Evolutionary conservation across 2,797 vertebrate genomes (phyloP).

Genomic region (Manis crassicaudata): DNA sequence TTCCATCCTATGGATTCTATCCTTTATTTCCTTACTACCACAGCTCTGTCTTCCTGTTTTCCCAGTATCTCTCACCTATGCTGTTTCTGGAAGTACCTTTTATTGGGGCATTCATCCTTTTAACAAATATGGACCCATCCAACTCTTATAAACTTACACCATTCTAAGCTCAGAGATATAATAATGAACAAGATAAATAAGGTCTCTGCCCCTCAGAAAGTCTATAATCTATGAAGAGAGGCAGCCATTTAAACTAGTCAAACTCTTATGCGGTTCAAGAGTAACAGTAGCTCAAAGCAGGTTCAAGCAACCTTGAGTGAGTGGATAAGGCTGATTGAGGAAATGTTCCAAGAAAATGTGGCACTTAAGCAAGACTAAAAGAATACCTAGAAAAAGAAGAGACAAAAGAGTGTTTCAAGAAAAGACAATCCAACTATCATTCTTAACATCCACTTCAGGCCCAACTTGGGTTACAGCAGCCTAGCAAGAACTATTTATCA

Average conservation of each 20-base stretch:
- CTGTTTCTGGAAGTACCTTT: background rate
- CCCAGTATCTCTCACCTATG: background rate
- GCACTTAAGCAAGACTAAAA: conserved; percentile 22
- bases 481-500: background rate
- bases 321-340: background rate
- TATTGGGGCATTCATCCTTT: background rate
- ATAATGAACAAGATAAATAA: background rate
- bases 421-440: background rate
- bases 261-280: background rate
- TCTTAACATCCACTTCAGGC: background rate
- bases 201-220: background rate
- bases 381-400: background rate
- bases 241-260: background rate
- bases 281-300: conserved; percentile 15
- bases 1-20: background rate
- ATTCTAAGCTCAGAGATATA: background rate
- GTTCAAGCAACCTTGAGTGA: background rate
- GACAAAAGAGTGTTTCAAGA: background rate
- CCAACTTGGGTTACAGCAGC: background rate
- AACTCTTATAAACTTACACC: background rate
- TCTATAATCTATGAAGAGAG: background rate
- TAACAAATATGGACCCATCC: background rate
- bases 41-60: background rate
- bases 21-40: background rate
- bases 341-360: background rate